A percentile compares a stretch with the other conserved stretches of the same genome.
phyloP scores from a whole-genome alignment of 2,113 vertebrate species.

The Diadophis punctatus region DNA sequence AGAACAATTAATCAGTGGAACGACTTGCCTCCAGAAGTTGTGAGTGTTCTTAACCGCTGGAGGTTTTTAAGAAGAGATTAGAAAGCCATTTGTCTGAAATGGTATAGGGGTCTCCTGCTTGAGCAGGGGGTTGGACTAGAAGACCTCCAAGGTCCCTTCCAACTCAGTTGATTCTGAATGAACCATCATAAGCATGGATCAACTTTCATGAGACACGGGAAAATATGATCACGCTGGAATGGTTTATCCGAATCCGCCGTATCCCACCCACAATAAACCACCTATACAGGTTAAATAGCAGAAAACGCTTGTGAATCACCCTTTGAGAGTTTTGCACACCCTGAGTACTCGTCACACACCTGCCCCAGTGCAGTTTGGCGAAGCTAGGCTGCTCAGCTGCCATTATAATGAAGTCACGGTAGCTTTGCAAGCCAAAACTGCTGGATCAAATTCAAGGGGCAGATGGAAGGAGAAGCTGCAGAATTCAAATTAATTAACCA shows the following conservation, averaged over 20 bases:
- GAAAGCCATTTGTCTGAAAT: not conserved
- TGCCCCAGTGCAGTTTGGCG: not conserved
- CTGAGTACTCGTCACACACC: not conserved
- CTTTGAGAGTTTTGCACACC: not conserved
- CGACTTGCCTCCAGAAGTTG: not conserved
- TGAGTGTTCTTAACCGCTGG: not conserved
- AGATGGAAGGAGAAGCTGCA: constrained; percentile 27
- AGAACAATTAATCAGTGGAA: not conserved
- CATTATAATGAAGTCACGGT: constrained; percentile 7
- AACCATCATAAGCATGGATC: not conserved
- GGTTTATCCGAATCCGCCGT: not conserved
- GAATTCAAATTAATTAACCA: constrained; percentile 36
- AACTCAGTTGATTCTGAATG: not conserved
- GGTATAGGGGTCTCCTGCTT: not conserved
- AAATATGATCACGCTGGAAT: not conserved
- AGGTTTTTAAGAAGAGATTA: not conserved
- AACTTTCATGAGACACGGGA: not conserved
- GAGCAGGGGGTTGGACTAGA: not conserved
- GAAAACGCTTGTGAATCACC: not conserved
- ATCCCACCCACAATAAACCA: not conserved
- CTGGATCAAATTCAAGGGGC: constrained; percentile 25
- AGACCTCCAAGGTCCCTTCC: not conserved
- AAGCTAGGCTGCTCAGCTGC: constrained; percentile 14
- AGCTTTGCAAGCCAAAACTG: constrained; percentile 12
- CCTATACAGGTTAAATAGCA: not conserved